phyloP scores from a whole-genome alignment of 1,140 invertebrate species.

The Tetramorium simillimum region DNA sequence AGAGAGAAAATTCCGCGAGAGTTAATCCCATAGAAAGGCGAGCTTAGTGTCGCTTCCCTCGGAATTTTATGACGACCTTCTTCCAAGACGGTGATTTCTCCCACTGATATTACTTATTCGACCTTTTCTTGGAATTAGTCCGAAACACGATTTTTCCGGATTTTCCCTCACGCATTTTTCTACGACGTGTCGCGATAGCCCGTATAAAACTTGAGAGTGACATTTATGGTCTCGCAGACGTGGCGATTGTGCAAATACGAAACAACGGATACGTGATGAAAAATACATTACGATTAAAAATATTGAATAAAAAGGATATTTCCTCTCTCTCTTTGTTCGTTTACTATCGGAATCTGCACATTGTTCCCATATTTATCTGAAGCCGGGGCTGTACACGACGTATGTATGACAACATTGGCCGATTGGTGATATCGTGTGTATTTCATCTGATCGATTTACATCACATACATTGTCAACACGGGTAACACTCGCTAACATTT shows the following conservation, averaged over 20 bases:
- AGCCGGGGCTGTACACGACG: not conserved
- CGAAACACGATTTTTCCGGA: constrained; percentile 10
- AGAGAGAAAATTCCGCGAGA: constrained; percentile 40
- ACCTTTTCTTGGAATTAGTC: constrained; percentile 23
- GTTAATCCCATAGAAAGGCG: constrained; percentile 54
- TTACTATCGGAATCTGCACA: not conserved
- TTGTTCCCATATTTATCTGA: not conserved
- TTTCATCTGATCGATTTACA: not conserved
- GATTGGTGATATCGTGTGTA: not conserved
- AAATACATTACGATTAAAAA: constrained; percentile 5
- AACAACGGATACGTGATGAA: not conserved
- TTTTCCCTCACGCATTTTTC: not conserved
- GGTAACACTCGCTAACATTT: not conserved
- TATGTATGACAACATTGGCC: not conserved
- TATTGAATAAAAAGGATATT: not conserved
- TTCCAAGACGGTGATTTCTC: constrained; percentile 26
- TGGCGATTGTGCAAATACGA: constrained; percentile 1
- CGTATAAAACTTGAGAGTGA: not conserved
- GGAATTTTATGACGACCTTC: constrained; percentile 52
- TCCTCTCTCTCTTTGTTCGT: too few species aligned
- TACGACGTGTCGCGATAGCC: not conserved
- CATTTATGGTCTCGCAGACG: constrained; percentile 1
- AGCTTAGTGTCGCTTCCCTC: constrained; percentile 37
- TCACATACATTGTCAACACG: not conserved
- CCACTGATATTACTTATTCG: constrained; percentile 44